Base-by-base conservation (phyloP, 2,888 invertebrate species). In the Sarcophaga subvicina region DNA sequence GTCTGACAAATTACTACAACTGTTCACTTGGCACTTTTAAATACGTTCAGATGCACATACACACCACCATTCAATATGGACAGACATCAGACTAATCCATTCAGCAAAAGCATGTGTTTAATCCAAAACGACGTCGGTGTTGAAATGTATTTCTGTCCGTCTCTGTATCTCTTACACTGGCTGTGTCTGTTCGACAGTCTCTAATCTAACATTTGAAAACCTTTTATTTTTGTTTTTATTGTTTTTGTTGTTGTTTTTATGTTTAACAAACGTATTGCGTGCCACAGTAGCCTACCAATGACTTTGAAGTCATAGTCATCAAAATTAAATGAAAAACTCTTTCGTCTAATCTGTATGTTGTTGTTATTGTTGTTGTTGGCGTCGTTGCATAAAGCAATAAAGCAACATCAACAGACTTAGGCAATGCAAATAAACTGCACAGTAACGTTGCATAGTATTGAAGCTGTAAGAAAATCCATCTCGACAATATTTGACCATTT, bases 1-100 rank as follows among this genome's bases (percentile, higher is more conserved):
- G 84, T 87, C 87, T 82, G 87, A 87, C 87, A 87, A 87, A 87
- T 87, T 84, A 69, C 87, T 84, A 87, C 87, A 87, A 87, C 84
- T 84, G 87, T 87, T 87, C 79, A 76, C 71, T 72, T 87, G 84
- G 79, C 87, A 87, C 87, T 81, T 87, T 37, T 67, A 72, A 80
- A 79, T 86, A 69, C 67, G 67, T 27, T 25, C 37, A n/a, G 10
- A 20, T 20, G 20, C 47, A 67, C 66, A 37, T 45, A 20, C 3
- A 17, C n/a, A 45, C 47, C 47, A 37, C 8, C 37, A 37, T 37
- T 37, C 8, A 37, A 37, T 37, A 2, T 27, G 66, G 10, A 66
- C 37, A 62, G 22, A 22, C 22, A 20, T 17, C n/a, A 8, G 62
- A 62, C n/a, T 11, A 54, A 54, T 14, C 54, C 17, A 14, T 54